Percentiles rank a stretch among this genome's conserved stretches.
Evolutionary conservation across 2,888 invertebrate genomes (phyloP).

Genomic region (Pollenia labialis): DNA sequence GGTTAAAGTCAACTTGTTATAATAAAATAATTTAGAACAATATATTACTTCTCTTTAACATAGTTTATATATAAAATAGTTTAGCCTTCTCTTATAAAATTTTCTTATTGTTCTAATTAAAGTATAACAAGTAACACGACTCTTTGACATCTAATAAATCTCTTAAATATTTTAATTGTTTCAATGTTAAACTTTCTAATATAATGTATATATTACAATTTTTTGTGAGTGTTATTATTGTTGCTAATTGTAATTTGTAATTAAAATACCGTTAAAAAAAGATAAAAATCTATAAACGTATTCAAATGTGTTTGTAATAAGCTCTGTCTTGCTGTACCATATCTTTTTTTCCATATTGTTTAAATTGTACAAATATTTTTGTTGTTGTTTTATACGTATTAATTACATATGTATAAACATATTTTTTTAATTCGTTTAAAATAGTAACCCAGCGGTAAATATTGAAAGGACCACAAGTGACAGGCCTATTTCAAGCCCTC

Average conservation of each 20-base stretch:
- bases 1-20: no score
- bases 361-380: conserved; percentile 48
- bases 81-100: no score
- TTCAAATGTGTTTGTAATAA: conserved; percentile 72
- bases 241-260: conserved; percentile 57
- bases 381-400: not conserved
- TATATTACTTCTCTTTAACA: no score
- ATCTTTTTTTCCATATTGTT: conserved; percentile 69
- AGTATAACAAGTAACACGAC: no score
- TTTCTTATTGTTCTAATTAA: no score
- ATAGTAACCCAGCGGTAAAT: not conserved
- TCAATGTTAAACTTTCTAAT: not conserved
- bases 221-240: conserved; percentile 64
- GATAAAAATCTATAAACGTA: conserved; percentile 49
- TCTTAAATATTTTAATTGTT: not conserved
- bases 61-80: no score
- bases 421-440: conserved; percentile 40
- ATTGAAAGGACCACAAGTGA: no score
- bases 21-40: no score
- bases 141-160: no score
- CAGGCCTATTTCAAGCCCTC: no score
- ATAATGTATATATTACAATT: not conserved
- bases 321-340: conserved; percentile 73
- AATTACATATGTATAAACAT: not conserved
- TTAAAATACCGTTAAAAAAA: conserved; percentile 6